Evolutionary conservation across 2,888 invertebrate genomes (phyloP), one percentile per base, ranked within the genome.

Genomic region (Acronicta alni): DNA sequence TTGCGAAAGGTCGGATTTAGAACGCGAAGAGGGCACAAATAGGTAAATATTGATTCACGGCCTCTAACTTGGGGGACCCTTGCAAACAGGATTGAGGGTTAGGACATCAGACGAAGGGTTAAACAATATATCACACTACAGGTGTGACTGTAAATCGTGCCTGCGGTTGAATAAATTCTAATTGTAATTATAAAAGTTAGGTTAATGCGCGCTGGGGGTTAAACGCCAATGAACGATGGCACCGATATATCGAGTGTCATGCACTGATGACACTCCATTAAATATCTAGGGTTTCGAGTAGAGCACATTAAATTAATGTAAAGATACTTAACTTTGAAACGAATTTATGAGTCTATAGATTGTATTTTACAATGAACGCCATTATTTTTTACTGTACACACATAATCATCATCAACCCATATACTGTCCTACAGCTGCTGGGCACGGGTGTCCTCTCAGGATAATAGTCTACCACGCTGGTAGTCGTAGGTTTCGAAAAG

Each of bases 11-110:
- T 84, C 79, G 84, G 86, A 85, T 88, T 86, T 83, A 81, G 80
- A 84, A 86, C 80, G 82, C 79, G 80, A 80, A 80, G 75, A 83
- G 87, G 82, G 79, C 75, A 75, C 74, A 78, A 30, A 30, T 30
- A 30, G 30, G 30, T 30, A 88, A 89, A 90, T 88, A 89, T 90
- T 90, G 88, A 87, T 86, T 85, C 81, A 68, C 73, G 80, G 68
- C 79, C 83, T 77, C 80, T 77, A 86, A 84, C 82, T 87, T 82
- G 45, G 67, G 55, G 75, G 79, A 64, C 80, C 82, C 77, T 60
- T 56, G 73, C 83, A 86, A 87, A 89, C 84, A 86, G 57, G 30
- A 55, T 70, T 68, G 74, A 75, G 73, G 80, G 75, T 77, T 72
- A 58, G 72, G 77, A 71, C 56, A 67, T 57, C 67, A 74, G 47